phyloP scores from a whole-genome alignment of 2,113 vertebrate genomes.

The Cranoglanis bouderius region DNA sequence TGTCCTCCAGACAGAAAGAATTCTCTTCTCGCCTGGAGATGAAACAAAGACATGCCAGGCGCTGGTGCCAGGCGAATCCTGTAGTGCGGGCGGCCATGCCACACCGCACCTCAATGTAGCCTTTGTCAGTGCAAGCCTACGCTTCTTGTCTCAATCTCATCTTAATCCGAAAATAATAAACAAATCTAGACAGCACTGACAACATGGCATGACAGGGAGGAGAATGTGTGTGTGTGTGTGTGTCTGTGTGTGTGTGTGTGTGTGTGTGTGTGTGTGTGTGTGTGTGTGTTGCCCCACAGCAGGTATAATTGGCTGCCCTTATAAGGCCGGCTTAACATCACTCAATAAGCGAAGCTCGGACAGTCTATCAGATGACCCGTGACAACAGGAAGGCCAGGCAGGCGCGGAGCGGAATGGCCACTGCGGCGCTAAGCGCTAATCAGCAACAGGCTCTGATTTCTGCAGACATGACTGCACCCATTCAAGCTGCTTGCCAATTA shows the following conservation, averaged over 20 bases:
- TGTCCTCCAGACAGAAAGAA: conserved; percentile 52
- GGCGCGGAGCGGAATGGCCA: conserved; percentile 64
- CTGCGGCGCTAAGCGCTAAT: conserved; percentile 67
- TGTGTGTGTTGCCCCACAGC: conserved; percentile 44
- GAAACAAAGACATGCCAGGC: conserved; percentile 49
- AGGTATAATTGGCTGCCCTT: conserved; percentile 72
- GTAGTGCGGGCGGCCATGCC: not conserved
- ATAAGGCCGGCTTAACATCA: conserved; percentile 68
- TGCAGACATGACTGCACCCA: conserved; percentile 75
- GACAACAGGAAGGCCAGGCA: conserved; percentile 69
- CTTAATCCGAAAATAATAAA: conserved; percentile 49
- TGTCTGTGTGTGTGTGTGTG: conserved; percentile 3
- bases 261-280: conserved; percentile 14
- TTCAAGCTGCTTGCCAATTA: conserved; percentile 72
- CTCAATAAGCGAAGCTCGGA: conserved; percentile 68
- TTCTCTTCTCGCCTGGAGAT: conserved; percentile 35
- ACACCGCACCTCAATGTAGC: conserved; percentile 50
- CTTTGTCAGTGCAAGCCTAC: conserved; percentile 50
- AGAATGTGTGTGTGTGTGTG: not conserved
- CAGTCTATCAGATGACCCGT: conserved; percentile 74
- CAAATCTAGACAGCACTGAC: conserved; percentile 38
- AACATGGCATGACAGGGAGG: conserved; percentile 16
- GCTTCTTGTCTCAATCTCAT: not conserved
- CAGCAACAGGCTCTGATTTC: conserved; percentile 67
- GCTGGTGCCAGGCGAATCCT: conserved; percentile 16